These are phyloP conservation scores for Falco cherrug DNA, from an alignment of 2,797 vertebrate genomes.

Conservation along the genomic window DNA sequence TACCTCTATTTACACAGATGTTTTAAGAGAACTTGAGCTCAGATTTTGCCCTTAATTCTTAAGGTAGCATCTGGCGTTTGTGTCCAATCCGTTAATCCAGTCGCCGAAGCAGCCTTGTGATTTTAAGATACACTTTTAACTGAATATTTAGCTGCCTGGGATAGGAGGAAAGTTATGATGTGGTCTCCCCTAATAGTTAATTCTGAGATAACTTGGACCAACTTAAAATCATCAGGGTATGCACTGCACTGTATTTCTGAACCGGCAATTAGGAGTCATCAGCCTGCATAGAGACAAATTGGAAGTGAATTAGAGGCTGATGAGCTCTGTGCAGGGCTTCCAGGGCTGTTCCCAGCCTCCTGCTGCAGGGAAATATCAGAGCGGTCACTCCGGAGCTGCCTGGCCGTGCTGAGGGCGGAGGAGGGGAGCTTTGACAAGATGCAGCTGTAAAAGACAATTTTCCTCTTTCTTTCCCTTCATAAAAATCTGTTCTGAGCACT, in stretches of 20 bases:
- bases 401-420: background rate
- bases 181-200: background rate
- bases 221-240: background rate
- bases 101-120: background rate
- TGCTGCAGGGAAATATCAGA: background rate
- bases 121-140: background rate
- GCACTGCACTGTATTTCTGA: background rate
- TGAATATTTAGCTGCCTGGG: background rate
- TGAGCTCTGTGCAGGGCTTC: background rate
- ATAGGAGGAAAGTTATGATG: background rate
- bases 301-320: background rate
- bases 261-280: background rate
- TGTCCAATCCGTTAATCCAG: conserved; percentile 23
- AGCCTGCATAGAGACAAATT: background rate
- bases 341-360: background rate
- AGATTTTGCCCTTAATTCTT: conserved; percentile 38
- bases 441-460: conserved; percentile 57
- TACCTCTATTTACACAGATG: background rate
- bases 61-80: conserved; percentile 38
- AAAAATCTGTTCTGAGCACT: background rate
- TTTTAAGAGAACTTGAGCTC: background rate
- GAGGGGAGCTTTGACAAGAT: conserved; percentile 3
- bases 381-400: background rate
- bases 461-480: conserved; percentile 7
- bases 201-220: background rate